Evolutionary conservation across 1,140 invertebrate genomes (phyloP), one percentile per base, ranked within the genome.

Genomic region (Heterodera carotae): DNA sequence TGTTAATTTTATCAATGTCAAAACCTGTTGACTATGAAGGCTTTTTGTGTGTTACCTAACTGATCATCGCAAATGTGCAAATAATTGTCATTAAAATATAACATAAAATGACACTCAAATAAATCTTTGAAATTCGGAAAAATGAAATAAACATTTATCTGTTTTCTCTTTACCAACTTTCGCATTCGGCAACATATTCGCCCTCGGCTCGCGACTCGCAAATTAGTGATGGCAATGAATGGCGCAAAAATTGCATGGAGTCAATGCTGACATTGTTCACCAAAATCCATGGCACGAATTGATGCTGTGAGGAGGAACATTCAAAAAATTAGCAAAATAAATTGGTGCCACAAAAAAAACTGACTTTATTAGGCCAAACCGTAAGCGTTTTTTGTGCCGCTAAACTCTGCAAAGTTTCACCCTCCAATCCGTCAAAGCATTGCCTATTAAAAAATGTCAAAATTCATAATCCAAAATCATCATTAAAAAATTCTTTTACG

Each of bases 261-360:
- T 22, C 59, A 56, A 70, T 31, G 33, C 69, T 69, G 4, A 59
- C 69, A 62, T 73, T 62, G 39, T 73, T 73, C 36, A 73, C 39
- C 27, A 59, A 59, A 73, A 73, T 56, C 71, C 71, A 73, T 18
- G 71, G 71, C 48, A 73, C 71, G 60, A 59, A 73, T 60, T 73
- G 25, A 73, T 73, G 48, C 56, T 73, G 18, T 36, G 34, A 69
- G 27, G 39, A 27, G 18, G 48, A 33, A 69, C 36, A 39, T 39
- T 5, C 10, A 39, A 53, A 53, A 18, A 18, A 53, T 53, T 53
- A 18, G 48, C 10, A 8, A 53, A 53, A 53, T 33, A n/a, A 12
- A 34, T 10, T 69, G 12, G 36, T 69, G 27, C 27, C 7, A 69
- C n/a, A 39, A 10, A 33, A 69, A 12, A 1, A 69, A 15, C 48